Evolutionary conservation across 2,113 vertebrate genomes (phyloP), one percentile per base, ranked within the genome.

Genomic region (Gasterosteus aculeatus): DNA sequence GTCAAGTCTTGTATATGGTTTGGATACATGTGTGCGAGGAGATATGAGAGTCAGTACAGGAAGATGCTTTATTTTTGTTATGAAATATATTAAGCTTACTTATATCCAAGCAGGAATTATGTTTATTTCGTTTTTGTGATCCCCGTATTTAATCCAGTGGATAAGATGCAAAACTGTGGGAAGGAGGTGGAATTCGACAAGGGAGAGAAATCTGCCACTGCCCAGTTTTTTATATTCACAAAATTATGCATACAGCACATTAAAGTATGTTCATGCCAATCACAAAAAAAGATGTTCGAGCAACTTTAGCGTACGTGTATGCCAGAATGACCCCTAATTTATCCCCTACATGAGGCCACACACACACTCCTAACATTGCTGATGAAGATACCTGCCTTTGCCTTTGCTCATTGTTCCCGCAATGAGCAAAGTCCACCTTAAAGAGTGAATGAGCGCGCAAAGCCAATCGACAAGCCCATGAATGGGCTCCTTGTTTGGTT

Each of bases 51-150:
- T 95, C 87, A 83, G 94, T 92, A 88, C 85, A 88, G 92, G 88
- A 92, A 95, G 95, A 96, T 95, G 95, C 95, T 97, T 97, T 97
- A 97, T 97, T 97, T 97, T 97, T 95, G 95, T 96, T 97, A 96
- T 96, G 93, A 95, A 91, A 94, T 93, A 93, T 93, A 95, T 96
- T 95, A 95, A 93, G 93, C 95, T 95, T 96, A 95, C 90, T 89
- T 96, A 95, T 96, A 96, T 95, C 93, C 94, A 93, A 95, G 87
- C 91, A 93, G 85, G 91, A 95, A 94, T 93, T 92, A 94, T 94
- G 94, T 95, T 94, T 94, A 89, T 86, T 90, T 87, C 71, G 88
- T 95, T 94, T 95, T 96, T 95, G 95, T 95, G 92, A 93, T 96
- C 94, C 90, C 93, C 95, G 93, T 95, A 94, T 96, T 96, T 96